Evolutionary conservation across 2,888 invertebrate species (phyloP).

Genomic region (Timema cristinae): DNA sequence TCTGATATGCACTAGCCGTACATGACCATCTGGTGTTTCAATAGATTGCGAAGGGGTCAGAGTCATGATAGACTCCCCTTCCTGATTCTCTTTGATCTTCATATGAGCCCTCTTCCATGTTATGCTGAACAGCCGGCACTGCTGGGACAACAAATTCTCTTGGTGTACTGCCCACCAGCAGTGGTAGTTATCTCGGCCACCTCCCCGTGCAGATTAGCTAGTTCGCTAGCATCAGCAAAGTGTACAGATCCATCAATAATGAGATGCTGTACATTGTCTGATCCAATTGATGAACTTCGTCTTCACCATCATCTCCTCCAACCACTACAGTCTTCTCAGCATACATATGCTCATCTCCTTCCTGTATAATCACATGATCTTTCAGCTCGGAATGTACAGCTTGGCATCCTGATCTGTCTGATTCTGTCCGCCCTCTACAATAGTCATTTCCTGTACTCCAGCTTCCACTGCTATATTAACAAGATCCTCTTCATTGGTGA

Average conservation of each 20-base stretch:
- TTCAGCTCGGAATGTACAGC: constrained; percentile 51
- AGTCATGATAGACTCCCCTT: constrained; percentile 22
- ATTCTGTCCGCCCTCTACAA: constrained; percentile 37
- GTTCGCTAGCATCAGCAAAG: constrained; percentile 36
- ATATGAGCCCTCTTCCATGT: constrained; percentile 23
- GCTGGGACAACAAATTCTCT: constrained; percentile 35
- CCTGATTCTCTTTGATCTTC: constrained; percentile 26
- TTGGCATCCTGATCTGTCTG: constrained; percentile 44
- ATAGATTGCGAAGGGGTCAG: constrained; percentile 24
- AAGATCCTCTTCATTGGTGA: constrained; percentile 56
- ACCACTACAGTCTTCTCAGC: constrained; percentile 25
- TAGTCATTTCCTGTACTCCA: constrained; percentile 42
- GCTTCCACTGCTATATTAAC: constrained; percentile 42
- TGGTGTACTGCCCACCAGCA: constrained; percentile 19
- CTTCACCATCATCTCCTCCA: constrained; percentile 27
- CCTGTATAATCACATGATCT: constrained; percentile 49
- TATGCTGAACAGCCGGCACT: constrained; percentile 25
- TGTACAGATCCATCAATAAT: constrained; percentile 39
- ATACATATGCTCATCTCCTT: constrained; percentile 38
- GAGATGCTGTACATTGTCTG: constrained; percentile 36
- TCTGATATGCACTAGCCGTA: constrained; percentile 40
- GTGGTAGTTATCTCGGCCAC: constrained; percentile 31
- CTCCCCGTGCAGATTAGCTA: constrained; percentile 31
- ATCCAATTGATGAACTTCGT: constrained; percentile 32
- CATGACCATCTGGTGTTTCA: constrained; percentile 37